Percentiles rank a stretch among this genome's conserved stretches.
Evolutionary conservation across 64 coral and sea anemone species (phyloP).

Genomic region (Montipora foliosa): DNA sequence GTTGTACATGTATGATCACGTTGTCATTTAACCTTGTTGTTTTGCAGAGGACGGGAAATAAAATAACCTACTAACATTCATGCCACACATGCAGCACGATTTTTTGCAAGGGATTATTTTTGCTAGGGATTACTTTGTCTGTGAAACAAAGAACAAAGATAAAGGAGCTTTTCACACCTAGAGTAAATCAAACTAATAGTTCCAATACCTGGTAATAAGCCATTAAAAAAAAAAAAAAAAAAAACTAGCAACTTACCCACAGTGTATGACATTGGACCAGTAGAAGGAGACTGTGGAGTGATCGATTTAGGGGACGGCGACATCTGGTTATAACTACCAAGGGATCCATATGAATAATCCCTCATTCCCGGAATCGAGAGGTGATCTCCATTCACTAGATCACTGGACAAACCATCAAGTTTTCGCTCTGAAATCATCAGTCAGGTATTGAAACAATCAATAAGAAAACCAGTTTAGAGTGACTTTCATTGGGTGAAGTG

Average conservation of each 20-base stretch:
- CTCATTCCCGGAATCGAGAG: conserved; percentile 64
- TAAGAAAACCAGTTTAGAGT: neutral
- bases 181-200: too few relatives aligned
- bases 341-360: conserved; percentile 70
- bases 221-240: neutral
- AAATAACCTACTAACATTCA: too few relatives aligned
- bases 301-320: conserved; percentile 83
- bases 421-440: conserved; percentile 81
- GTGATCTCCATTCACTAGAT: conserved; percentile 92
- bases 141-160: too few relatives aligned
- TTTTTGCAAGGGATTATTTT: too few relatives aligned
- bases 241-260: conserved; percentile 43
- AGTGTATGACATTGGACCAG: conserved; percentile 74
- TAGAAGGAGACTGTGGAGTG: conserved; percentile 71
- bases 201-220: neutral
- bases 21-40: too few relatives aligned
- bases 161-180: too few relatives aligned
- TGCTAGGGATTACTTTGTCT: too few relatives aligned
- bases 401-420: conserved; percentile 77
- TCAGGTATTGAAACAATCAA: neutral
- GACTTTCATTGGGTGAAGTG: too few relatives aligned
- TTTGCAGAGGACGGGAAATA: too few relatives aligned
- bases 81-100: too few relatives aligned
- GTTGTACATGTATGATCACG: too few relatives aligned
- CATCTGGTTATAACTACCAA: conserved; percentile 78